Evolutionary conservation across 2,113 vertebrate species (phyloP).

Genomic region (Pygoscelis adeliae): DNA sequence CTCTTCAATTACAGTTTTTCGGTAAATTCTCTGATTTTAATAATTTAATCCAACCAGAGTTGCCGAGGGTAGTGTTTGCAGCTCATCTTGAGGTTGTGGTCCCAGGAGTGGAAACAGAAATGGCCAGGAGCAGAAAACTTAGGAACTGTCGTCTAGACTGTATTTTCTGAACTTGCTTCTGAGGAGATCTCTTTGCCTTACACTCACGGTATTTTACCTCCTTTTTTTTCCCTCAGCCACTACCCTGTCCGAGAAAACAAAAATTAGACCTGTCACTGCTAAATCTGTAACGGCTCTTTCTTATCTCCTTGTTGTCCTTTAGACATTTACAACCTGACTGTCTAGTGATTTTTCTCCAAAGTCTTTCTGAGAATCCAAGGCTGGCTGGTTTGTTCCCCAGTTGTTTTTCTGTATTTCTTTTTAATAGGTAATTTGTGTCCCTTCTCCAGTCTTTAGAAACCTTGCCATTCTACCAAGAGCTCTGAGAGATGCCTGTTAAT

Average conservation of each 20-base stretch:
- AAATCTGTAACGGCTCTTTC: not conserved
- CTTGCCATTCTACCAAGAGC: not conserved
- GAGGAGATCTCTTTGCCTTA: not conserved
- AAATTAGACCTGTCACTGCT: not conserved
- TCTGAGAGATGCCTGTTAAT: not conserved
- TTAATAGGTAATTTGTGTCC: not conserved
- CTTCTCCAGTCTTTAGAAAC: not conserved
- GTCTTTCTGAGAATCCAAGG: not conserved
- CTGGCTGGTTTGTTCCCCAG: not conserved
- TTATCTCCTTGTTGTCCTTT: not conserved
- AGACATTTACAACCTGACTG: not conserved
- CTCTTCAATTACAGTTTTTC: not conserved
- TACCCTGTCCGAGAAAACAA: not conserved
- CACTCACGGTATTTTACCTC: not conserved
- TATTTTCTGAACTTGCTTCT: not conserved
- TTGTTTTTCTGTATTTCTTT: constrained; percentile 1
- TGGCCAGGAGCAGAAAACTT: not conserved
- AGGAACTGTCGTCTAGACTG: not conserved
- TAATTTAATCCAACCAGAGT: not conserved
- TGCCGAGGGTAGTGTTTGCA: not conserved
- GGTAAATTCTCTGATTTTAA: not conserved
- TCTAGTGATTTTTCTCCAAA: not conserved
- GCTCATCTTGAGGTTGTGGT: not conserved
- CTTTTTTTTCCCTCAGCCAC: not conserved
- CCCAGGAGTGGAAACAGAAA: not conserved